Base-by-base conservation (phyloP, 2,797 vertebrate species). In the Rhinella marina region DNA sequence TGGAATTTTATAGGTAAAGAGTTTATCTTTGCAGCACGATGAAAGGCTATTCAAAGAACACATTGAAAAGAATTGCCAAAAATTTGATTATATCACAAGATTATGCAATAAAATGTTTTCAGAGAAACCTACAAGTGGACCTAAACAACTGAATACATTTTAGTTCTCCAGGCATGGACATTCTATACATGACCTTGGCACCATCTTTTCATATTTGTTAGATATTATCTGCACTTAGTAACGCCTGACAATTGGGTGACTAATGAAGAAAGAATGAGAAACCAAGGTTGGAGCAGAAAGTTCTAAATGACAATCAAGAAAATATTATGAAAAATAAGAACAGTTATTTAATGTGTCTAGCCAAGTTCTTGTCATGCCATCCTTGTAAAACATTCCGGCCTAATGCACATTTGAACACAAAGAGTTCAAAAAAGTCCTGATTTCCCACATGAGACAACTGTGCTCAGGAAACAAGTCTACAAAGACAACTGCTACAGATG, bases 191-290 rank as follows among this genome's bases (percentile, higher is more conserved):
- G 84, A 86, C 84, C 84, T 52, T 48, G 29, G n/a, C 29, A 52
- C 80, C 70, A 48, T 73, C 83, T 78, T 85, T 89, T 86, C 79
- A 89, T 82, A 82, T 82, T 80, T 82, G 84, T 86, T 86, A 86
- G 88, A 86, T 86, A 86, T 83, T 86, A 89, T 86, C 79, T 59
- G 72, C 23, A 27, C 70, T 78, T 78, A 79, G 70, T 89, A 86
- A 70, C 57, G 54, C 52, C 79, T 86, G 72, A 82, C 72, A 89
- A 86, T 82, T 59, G 79, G 79, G 66, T 89, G 80, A 89, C 78
- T 89, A 89, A 89, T 82, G 64, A 86, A 76, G 78, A 82, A 86
- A 86, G 79, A 89, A 86, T 89, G 70, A 77, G 50, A 82, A 82
- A 50, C 72, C 84, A 89, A 89, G 79, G 84, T 86, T 86, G 84